Evolutionary conservation across 2,113 vertebrate genomes (phyloP).

Genomic region (human (Homo sapiens)): DNA sequence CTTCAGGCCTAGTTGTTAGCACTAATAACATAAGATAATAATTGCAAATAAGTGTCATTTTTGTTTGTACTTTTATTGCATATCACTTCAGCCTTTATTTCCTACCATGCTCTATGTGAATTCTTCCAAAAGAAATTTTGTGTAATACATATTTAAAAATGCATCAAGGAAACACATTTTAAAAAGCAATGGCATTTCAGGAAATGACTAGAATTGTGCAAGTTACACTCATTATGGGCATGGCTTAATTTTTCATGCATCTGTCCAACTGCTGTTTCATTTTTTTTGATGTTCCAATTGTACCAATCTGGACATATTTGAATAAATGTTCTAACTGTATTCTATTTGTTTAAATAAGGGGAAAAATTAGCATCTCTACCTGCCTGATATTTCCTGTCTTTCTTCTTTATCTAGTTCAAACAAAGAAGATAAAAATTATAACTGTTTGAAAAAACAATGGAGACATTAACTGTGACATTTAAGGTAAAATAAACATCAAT

Average conservation of each 20-base stretch:
- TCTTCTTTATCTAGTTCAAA: neutral
- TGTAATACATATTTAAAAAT: neutral
- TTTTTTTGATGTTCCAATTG: neutral
- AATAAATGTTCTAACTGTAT: neutral
- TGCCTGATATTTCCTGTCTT: neutral
- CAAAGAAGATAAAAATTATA: neutral
- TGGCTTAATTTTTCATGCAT: conserved; percentile 4
- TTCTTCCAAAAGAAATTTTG: neutral
- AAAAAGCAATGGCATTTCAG: neutral
- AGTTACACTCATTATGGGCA: neutral
- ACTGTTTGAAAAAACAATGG: neutral
- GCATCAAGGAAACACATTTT: neutral
- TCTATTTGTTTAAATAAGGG: neutral
- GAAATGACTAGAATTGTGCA: neutral
- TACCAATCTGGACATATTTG: neutral
- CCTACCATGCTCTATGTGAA: neutral
- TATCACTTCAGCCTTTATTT: neutral
- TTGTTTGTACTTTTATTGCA: neutral
- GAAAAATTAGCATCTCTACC: neutral
- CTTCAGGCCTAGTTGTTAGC: neutral
- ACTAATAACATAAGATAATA: neutral
- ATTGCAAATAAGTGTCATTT: neutral
- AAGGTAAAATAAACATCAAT: neutral
- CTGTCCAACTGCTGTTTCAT: neutral
- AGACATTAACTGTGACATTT: neutral